Conservation (phyloP, 1,140 invertebrate species). For the Drosophila truncata region DNA sequence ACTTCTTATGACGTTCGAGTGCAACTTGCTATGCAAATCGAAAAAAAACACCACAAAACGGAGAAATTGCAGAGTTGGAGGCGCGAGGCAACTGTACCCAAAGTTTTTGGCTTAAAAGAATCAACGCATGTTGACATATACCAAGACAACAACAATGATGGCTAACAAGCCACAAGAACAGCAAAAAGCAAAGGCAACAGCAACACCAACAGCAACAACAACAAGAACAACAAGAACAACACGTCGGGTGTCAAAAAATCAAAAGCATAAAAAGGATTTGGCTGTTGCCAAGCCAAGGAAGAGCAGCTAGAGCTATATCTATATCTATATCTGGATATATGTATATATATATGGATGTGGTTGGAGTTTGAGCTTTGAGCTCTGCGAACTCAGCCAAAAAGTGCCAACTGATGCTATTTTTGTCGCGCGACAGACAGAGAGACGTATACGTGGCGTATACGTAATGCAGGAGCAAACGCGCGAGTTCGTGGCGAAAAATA, state of each 20-base stretch:
- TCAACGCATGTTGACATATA: slow-evolving; percentile 79
- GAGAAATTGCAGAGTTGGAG: slow-evolving; percentile 9
- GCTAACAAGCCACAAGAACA: slow-evolving; percentile 43
- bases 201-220: slow-evolving; percentile 31
- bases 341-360: slow-evolving; percentile 26
- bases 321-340: slow-evolving; percentile 2
- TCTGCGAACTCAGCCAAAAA: slow-evolving; percentile 55
- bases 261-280: slow-evolving; percentile 84
- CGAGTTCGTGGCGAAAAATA: slow-evolving; percentile 70
- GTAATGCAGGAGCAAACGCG: slow-evolving; percentile 61
- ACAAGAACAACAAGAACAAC: slow-evolving; percentile 42
- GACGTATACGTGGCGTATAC: slow-evolving; percentile 60
- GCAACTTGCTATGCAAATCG: slow-evolving; percentile 67
- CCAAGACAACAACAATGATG: slow-evolving; percentile 61
- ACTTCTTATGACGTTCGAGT: slow-evolving; percentile 45
- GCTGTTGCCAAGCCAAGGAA: slow-evolving; percentile 78
- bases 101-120: slow-evolving; percentile 59
- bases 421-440: slow-evolving; percentile 46
- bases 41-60: slow-evolving; percentile 1
- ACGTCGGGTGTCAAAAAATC: slow-evolving; percentile 79
- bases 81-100: slow-evolving; percentile 72
- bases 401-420: slow-evolving; percentile 73
- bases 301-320: slow-evolving; percentile 15
- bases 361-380: slow-evolving; percentile 19
- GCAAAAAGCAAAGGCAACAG: slow-evolving; percentile 16